These are phyloP conservation scores for Burhinus bistriatus DNA, from an alignment of 2,113 vertebrate species.

Conservation along the genomic window DNA sequence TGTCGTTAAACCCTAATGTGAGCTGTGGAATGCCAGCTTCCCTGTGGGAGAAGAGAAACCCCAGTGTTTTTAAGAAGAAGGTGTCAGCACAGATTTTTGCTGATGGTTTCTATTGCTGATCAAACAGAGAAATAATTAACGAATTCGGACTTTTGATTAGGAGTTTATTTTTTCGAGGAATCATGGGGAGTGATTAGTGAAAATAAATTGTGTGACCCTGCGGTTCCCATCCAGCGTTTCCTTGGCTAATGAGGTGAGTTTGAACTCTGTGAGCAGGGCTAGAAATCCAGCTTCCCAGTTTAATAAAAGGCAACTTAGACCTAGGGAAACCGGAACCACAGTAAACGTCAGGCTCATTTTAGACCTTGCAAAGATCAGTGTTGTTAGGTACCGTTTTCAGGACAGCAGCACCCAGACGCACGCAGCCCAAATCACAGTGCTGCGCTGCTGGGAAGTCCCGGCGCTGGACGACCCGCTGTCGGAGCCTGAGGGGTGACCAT, in stretches of 20 bases:
- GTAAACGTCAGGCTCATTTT: not conserved
- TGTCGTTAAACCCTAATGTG: not conserved
- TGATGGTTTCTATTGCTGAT: conserved; percentile 43
- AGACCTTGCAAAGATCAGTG: not conserved
- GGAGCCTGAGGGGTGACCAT: not conserved
- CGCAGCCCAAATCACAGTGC: fast-evolving
- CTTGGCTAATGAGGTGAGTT: conserved; percentile 35
- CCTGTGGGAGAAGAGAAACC: conserved; percentile 28
- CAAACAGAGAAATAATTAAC: conserved; percentile 23
- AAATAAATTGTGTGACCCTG: not conserved
- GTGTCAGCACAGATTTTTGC: conserved; percentile 53
- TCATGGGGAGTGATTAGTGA: conserved; percentile 27
- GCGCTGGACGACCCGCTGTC: not conserved
- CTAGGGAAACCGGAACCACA: not conserved
- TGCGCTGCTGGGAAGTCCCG: fast-evolving
- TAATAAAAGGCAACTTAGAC: not conserved
- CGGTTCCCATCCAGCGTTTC: not conserved
- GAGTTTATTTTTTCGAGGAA: conserved; percentile 15
- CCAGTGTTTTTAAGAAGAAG: not conserved
- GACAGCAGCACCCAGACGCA: not conserved
- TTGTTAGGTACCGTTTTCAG: not conserved
- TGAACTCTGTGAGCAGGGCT: not conserved
- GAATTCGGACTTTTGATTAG: not conserved
- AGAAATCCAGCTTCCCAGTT: not conserved
- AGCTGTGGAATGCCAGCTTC: conserved; percentile 30